phyloP scores from a whole-genome alignment of 2,113 vertebrate genomes.

The Microtus ochrogaster region DNA sequence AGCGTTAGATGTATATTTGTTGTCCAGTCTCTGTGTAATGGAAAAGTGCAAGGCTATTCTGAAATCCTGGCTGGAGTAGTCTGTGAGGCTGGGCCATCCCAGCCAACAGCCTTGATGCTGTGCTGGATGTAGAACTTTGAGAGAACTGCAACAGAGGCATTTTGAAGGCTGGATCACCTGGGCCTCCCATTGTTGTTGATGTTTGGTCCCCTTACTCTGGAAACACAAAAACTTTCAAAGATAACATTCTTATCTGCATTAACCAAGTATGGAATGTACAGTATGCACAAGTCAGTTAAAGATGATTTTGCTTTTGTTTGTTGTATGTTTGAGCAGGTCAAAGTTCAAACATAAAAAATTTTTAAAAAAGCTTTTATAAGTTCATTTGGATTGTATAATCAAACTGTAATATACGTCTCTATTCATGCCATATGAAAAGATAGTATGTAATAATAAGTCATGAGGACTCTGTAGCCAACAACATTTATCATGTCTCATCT shows the following conservation, averaged over 20 bases:
- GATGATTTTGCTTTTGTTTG: not conserved
- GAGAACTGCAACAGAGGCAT: not conserved
- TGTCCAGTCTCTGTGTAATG: not conserved
- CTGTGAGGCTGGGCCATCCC: not conserved
- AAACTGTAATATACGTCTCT: not conserved
- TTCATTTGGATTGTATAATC: not conserved
- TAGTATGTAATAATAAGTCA: no score
- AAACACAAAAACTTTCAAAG: not conserved
- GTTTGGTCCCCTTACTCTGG: not conserved
- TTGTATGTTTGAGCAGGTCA: not conserved
- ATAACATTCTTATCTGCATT: no score
- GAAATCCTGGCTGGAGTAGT: not conserved
- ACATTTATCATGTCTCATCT: no score
- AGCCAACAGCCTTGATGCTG: not conserved
- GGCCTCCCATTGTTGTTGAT: not conserved
- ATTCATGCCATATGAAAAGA: not conserved
- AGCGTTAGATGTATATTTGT: not conserved
- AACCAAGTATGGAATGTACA: no score
- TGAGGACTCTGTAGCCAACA: no score
- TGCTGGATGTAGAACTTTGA: not conserved
- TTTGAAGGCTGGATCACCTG: not conserved
- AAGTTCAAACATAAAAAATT: no score
- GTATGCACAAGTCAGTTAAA: not conserved
- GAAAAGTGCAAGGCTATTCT: not conserved
- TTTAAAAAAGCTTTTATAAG: no score